Percentiles rank a stretch among this genome's conserved stretches.
Conservation (phyloP, 1,140 invertebrate species). For the Meloidogyne floridensis region DNA sequence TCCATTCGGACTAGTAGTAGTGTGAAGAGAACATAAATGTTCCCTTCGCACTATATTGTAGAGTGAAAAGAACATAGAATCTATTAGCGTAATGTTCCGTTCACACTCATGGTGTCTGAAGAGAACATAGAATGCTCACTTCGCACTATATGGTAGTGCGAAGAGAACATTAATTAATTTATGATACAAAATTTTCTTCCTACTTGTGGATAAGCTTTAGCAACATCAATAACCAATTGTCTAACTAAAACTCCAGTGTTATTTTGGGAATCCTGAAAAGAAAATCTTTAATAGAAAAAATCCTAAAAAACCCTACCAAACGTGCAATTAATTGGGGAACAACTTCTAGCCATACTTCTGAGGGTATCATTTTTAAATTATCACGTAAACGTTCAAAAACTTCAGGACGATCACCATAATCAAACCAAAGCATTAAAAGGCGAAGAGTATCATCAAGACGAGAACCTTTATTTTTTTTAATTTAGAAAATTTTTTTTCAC, state of each 20-base stretch:
- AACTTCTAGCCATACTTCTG: conserved; percentile 98
- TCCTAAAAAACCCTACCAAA: conserved; percentile 70
- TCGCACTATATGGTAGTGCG: background rate
- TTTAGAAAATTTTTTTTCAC: background rate
- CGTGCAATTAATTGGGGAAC: conserved; percentile 97
- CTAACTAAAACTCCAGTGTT: conserved; percentile 86
- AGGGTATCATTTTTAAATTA: conserved; percentile 86
- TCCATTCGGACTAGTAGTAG: no score
- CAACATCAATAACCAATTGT: conserved; percentile 89
- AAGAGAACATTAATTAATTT: conserved; percentile 3
- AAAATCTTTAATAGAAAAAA: background rate
- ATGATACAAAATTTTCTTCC: background rate
- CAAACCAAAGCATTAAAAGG: conserved; percentile 88
- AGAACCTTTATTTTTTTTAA: conserved; percentile 74
- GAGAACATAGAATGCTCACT: background rate
- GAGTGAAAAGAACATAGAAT: no score
- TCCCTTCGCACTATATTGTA: no score
- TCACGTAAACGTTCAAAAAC: conserved; percentile 90
- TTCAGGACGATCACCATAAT: conserved; percentile 87
- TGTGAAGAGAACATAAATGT: no score
- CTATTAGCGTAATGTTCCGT: no score
- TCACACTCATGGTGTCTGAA: no score
- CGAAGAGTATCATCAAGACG: conserved; percentile 96
- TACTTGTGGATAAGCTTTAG: conserved; percentile 74
- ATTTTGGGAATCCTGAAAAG: conserved; percentile 79